phyloP scores from a whole-genome alignment of 2,113 vertebrate species.

The Himantopus leucocephalus region DNA sequence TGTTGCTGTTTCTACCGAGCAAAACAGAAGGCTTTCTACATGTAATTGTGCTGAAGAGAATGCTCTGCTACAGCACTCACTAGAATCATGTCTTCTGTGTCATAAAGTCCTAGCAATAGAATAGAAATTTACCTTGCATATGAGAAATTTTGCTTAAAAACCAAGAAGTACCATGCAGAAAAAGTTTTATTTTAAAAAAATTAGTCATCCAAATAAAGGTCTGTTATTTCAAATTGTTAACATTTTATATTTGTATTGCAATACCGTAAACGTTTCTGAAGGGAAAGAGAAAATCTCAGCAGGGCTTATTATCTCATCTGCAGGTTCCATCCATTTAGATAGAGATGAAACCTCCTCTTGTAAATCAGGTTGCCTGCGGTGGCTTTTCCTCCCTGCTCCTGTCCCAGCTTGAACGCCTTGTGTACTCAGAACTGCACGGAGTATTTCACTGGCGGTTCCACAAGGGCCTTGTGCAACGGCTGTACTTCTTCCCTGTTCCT shows the following conservation, averaged over 20 bases:
- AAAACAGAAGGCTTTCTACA: background rate
- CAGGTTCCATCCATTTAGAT: background rate
- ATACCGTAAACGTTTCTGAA: background rate
- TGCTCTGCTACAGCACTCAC: background rate
- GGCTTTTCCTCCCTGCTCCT: background rate
- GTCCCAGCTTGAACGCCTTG: background rate
- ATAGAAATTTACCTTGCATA: background rate
- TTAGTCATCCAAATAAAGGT: background rate
- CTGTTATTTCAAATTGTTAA: background rate
- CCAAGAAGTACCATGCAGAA: background rate
- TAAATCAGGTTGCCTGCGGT: background rate
- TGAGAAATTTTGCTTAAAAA: background rate
- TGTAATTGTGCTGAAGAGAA: background rate
- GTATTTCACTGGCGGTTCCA: background rate
- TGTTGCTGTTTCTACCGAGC: background rate
- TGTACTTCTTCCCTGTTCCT: background rate
- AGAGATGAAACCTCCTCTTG: background rate
- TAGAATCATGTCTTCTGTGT: background rate
- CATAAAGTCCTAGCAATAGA: background rate
- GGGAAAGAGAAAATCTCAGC: background rate
- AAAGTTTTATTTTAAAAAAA: background rate
- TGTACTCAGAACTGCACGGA: background rate
- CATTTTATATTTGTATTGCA: background rate
- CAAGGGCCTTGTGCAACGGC: rapidly evolving
- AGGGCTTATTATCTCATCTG: background rate